A percentile compares a stretch with the other conserved stretches of the same genome.
Evolutionary conservation across 2,888 invertebrate genomes (phyloP).

Genomic region (Drosophila quinaria): DNA sequence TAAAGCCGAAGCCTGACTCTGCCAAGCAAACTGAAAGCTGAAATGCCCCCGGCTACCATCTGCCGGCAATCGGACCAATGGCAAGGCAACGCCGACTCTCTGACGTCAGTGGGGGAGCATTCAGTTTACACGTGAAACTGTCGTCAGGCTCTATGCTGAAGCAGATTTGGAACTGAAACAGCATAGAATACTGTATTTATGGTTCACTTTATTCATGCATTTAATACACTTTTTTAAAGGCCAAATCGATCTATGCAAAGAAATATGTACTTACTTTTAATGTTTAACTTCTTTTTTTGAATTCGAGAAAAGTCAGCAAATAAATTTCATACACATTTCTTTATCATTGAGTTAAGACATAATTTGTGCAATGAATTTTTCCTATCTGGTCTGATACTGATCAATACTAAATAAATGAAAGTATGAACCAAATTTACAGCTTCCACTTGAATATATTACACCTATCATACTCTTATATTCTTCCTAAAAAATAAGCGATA

Average conservation of each 20-base stretch:
- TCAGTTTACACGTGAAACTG: constrained; percentile 57
- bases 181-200: not conserved
- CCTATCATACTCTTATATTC: too few relatives aligned
- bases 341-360: not conserved
- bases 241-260: not conserved
- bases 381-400: too few relatives aligned
- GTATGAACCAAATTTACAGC: not conserved
- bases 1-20: constrained; percentile 2
- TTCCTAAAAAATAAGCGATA: too few relatives aligned
- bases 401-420: not conserved
- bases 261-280: not conserved
- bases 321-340: not conserved
- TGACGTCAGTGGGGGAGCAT: constrained; percentile 47
- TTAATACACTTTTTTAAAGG: not conserved
- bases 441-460: too few relatives aligned
- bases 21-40: constrained; percentile 34
- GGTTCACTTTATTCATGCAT: not conserved
- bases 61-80: constrained; percentile 26
- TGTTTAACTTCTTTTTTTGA: not conserved
- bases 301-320: not conserved
- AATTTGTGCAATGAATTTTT: too few relatives aligned
- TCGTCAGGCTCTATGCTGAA: constrained; percentile 41
- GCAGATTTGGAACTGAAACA: not conserved
- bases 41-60: constrained; percentile 7
- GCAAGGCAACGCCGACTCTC: constrained; percentile 34